Conservation (phyloP, 35 echinoderm and acorn worm species). For the Chiridota heheva region DNA sequence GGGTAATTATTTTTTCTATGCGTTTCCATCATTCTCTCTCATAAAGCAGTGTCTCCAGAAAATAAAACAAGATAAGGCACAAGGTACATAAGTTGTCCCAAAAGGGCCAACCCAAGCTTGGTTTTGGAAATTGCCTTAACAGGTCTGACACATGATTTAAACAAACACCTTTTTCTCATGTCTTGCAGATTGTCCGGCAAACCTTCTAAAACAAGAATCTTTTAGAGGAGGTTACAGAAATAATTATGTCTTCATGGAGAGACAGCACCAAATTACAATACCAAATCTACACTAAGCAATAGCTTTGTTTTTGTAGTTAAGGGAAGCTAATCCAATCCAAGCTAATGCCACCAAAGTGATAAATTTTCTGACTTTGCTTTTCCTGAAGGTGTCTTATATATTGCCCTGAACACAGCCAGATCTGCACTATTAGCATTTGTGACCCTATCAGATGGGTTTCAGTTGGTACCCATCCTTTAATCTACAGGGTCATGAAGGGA, state of each 20-base stretch:
- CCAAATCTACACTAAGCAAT: not conserved
- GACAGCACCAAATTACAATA: not conserved
- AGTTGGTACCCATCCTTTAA: conserved; percentile 6
- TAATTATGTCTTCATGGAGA: conserved; percentile 12
- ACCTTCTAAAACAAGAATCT: not conserved
- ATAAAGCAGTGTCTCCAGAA: no score
- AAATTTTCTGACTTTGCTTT: conserved; percentile 4
- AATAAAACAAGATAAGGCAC: conserved; percentile 24
- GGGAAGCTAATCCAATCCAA: conserved; percentile 10
- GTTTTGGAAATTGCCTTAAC: conserved; percentile 2
- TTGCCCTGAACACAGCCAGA: conserved; percentile 24
- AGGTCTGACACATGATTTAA: not conserved
- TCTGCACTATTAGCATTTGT: conserved; percentile 17
- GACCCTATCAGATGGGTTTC: conserved; percentile 7
- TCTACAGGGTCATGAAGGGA: conserved; percentile 29
- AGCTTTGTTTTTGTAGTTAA: conserved; percentile 26
- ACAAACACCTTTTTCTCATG: not conserved
- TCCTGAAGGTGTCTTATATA: not conserved
- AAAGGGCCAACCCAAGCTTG: conserved; percentile 17
- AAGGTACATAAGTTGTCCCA: conserved; percentile 17
- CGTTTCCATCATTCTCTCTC: not conserved
- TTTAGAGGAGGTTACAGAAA: not conserved
- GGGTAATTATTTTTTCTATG: not conserved
- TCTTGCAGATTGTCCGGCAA: conserved; percentile 49
- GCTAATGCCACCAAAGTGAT: not conserved